Conservation (phyloP, 2,888 invertebrate species). For the Chloroclysta siterata region DNA sequence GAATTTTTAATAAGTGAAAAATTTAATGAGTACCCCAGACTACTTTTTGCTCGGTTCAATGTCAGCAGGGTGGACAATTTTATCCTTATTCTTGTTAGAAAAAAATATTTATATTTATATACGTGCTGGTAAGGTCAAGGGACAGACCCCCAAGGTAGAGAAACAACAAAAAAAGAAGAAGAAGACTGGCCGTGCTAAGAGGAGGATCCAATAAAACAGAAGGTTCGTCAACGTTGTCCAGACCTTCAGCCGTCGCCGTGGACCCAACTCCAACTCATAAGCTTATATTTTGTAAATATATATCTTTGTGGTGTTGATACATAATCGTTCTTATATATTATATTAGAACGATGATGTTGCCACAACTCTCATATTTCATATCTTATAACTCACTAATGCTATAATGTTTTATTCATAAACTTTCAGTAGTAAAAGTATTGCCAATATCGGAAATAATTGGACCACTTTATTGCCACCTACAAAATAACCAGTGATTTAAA, state of each 20-base stretch:
- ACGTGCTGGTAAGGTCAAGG: conserved; percentile 94
- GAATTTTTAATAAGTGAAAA: conserved; percentile 85
- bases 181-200: conserved; percentile 99
- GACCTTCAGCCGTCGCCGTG: conserved; percentile 97
- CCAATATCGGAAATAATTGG: conserved; percentile 7
- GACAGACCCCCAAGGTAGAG: conserved; percentile 99
- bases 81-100: conserved; percentile 52
- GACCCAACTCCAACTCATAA: conserved; percentile 97
- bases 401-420: neutral
- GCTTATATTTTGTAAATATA: conserved; percentile 65
- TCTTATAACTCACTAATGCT: no score
- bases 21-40: conserved; percentile 78
- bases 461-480: conserved; percentile 13
- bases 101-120: conserved; percentile 21
- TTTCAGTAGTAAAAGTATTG: neutral
- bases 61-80: conserved; percentile 66
- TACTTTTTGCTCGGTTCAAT: conserved; percentile 69
- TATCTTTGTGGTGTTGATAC: no score
- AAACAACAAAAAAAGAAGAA: conserved; percentile 99
- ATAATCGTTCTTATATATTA: no score
- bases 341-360: neutral
- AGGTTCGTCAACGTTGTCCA: conserved; percentile 98
- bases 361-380: neutral
- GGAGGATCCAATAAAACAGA: conserved; percentile 99
- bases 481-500: conserved; percentile 47